Evolutionary conservation across 2,888 invertebrate species (phyloP).

Genomic region (Habroteleia sp.): DNA sequence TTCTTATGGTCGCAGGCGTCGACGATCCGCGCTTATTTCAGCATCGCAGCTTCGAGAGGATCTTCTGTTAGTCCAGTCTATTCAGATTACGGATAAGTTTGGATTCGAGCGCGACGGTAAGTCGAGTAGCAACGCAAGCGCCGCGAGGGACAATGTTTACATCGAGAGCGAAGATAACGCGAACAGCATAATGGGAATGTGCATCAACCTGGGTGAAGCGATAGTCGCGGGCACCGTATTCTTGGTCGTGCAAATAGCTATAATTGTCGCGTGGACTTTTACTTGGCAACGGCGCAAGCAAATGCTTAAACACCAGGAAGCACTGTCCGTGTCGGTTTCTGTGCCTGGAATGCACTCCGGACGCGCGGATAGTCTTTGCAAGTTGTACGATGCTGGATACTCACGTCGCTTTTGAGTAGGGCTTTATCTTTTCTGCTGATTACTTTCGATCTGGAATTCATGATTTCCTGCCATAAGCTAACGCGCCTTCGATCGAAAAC

Average conservation of each 20-base stretch:
- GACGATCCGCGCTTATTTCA: constrained; percentile 81
- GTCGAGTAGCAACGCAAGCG: constrained; percentile 68
- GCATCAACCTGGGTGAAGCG: constrained; percentile 90
- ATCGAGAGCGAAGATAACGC: constrained; percentile 84
- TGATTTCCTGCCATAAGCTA: constrained; percentile 63
- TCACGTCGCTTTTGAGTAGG: constrained; percentile 85
- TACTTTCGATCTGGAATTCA: constrained; percentile 58
- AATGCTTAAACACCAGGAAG: constrained; percentile 85
- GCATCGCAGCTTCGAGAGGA: constrained; percentile 87
- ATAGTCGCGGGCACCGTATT: constrained; percentile 93
- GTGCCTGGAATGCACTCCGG: constrained; percentile 84
- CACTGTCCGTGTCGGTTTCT: constrained; percentile 84
- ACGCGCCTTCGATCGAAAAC: constrained; percentile 44
- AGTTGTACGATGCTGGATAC: constrained; percentile 93
- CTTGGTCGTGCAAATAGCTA: constrained; percentile 91
- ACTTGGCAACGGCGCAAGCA: constrained; percentile 90
- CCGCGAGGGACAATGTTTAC: constrained; percentile 87
- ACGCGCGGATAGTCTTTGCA: constrained; percentile 89
- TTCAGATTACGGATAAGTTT: constrained; percentile 96
- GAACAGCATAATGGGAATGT: constrained; percentile 82
- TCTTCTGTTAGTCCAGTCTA: constrained; percentile 93
- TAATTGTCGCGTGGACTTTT: constrained; percentile 94
- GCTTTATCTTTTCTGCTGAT: constrained; percentile 39
- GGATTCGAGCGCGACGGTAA: constrained; percentile 87
- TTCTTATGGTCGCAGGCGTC: constrained; percentile 91